Evolutionary conservation across 1,140 invertebrate species (phyloP).

Genomic region (Potamilus streckersoni): DNA sequence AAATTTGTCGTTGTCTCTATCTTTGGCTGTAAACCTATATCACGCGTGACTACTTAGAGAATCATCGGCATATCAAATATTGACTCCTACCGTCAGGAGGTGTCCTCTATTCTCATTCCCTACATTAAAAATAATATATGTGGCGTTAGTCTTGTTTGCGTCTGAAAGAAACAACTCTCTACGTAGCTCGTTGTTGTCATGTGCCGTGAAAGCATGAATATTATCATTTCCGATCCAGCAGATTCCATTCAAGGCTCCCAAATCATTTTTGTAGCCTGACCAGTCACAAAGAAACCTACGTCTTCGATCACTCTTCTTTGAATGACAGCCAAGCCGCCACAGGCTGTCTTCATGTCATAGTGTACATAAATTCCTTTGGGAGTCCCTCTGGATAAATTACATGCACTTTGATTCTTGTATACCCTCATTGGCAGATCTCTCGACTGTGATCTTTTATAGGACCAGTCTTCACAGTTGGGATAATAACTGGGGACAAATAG

Average conservation of each 20-base stretch:
- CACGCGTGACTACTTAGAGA: slow-evolving; percentile 72
- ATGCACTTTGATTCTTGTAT: slow-evolving; percentile 71
- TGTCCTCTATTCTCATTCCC: slow-evolving; percentile 80
- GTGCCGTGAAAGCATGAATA: slow-evolving; percentile 66
- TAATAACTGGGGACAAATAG: no score
- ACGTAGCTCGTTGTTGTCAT: slow-evolving; percentile 84
- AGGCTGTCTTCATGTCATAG: slow-evolving; percentile 80
- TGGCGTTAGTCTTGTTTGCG: slow-evolving; percentile 77
- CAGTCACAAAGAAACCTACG: slow-evolving; percentile 89
- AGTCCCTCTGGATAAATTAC: slow-evolving; percentile 77
- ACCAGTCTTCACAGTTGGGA: no score
- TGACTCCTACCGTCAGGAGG: slow-evolving; percentile 81
- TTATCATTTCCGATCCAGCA: slow-evolving; percentile 71
- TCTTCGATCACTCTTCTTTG: slow-evolving; percentile 84
- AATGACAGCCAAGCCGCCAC: slow-evolving; percentile 88
- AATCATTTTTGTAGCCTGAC: slow-evolving; percentile 95
- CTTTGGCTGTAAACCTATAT: not conserved
- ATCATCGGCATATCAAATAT: slow-evolving; percentile 75
- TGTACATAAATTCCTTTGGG: slow-evolving; percentile 79
- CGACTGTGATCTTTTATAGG: slow-evolving; percentile 33
- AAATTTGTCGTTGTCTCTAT: not conserved
- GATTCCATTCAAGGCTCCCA: slow-evolving; percentile 86
- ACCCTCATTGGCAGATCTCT: slow-evolving; percentile 43
- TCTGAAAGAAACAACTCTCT: slow-evolving; percentile 95
- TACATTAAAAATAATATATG: slow-evolving; percentile 50